Percentiles rank a stretch among this genome's conserved stretches.
Evolutionary conservation across 2,888 invertebrate species (phyloP).

Genomic region (Calephelis perditalis): DNA sequence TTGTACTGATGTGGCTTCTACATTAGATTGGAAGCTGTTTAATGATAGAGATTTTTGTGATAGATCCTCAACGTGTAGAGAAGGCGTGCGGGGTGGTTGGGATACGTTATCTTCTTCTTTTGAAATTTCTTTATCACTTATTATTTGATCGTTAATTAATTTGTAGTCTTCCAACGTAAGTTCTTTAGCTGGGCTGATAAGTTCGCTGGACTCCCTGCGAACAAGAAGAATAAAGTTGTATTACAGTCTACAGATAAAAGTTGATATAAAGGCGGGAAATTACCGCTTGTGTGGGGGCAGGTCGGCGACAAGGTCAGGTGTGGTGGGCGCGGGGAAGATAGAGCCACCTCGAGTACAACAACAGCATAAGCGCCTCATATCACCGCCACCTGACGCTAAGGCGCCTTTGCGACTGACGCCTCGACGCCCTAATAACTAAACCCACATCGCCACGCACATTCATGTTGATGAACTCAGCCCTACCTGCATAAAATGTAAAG

Average conservation of each 20-base stretch:
- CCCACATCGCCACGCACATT: constrained; percentile 39
- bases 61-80: constrained; percentile 55
- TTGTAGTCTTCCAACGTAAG: constrained; percentile 33
- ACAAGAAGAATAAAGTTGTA: constrained; percentile 23
- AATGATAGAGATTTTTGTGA: constrained; percentile 49
- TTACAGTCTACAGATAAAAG: constrained; percentile 26
- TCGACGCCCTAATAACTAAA: constrained; percentile 35
- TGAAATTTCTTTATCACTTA: constrained; percentile 31
- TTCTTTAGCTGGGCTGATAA: constrained; percentile 41
- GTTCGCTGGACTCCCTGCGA: constrained; percentile 60
- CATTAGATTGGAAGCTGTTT: constrained; percentile 29
- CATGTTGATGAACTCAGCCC: constrained; percentile 57
- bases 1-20: constrained; percentile 29
- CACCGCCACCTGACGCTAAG: constrained; percentile 45
- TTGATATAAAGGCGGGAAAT: constrained; percentile 27
- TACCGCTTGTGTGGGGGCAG: constrained; percentile 65
- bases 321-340: constrained; percentile 41
- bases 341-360: constrained; percentile 48
- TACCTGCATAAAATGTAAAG: constrained; percentile 60
- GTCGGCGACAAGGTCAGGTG: constrained; percentile 65
- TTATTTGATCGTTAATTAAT: constrained; percentile 27
- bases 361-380: constrained; percentile 56
- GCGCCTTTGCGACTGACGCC: constrained; percentile 59
- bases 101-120: constrained; percentile 32
- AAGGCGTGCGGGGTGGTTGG: constrained; percentile 51